Evolutionary conservation across 2,888 invertebrate genomes (phyloP).

Genomic region (Melipona beecheii): DNA sequence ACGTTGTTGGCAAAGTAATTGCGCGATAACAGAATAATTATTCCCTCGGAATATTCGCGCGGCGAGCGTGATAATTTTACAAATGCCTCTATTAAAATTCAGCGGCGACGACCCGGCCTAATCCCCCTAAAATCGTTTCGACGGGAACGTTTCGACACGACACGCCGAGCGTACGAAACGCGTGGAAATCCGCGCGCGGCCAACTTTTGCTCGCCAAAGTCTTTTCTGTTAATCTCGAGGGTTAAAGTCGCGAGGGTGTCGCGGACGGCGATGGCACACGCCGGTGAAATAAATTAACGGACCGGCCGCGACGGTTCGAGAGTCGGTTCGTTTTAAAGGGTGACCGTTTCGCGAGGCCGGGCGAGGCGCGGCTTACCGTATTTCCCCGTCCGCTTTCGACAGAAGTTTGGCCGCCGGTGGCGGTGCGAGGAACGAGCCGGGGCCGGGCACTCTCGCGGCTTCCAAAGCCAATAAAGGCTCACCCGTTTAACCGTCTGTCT

Average conservation of each 20-base stretch:
- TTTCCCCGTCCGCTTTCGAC: slow-evolving; percentile 16
- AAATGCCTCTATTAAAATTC: background rate
- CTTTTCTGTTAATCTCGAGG: background rate
- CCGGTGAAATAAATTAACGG: slow-evolving; percentile 20
- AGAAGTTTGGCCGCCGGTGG: slow-evolving; percentile 26
- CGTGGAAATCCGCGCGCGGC: background rate
- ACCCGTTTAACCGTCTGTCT: slow-evolving; percentile 68
- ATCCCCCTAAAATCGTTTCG: background rate
- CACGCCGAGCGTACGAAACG: background rate
- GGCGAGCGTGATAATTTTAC: background rate
- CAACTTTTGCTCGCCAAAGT: background rate
- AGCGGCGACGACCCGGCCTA: background rate
- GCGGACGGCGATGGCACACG: background rate
- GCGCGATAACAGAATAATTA: background rate
- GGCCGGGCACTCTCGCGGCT: slow-evolving; percentile 71
- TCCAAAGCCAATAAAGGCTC: slow-evolving; percentile 79
- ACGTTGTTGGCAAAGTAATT: background rate
- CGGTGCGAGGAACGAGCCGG: slow-evolving; percentile 23
- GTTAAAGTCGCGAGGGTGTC: background rate
- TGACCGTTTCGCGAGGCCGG: background rate
- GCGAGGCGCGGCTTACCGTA: background rate
- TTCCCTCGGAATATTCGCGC: background rate
- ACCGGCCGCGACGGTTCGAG: background rate
- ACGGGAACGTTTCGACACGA: background rate
- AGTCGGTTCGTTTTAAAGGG: slow-evolving; percentile 18